Conservation (phyloP, 2,797 vertebrate genomes). For the Enteromius trimaculatus region DNA sequence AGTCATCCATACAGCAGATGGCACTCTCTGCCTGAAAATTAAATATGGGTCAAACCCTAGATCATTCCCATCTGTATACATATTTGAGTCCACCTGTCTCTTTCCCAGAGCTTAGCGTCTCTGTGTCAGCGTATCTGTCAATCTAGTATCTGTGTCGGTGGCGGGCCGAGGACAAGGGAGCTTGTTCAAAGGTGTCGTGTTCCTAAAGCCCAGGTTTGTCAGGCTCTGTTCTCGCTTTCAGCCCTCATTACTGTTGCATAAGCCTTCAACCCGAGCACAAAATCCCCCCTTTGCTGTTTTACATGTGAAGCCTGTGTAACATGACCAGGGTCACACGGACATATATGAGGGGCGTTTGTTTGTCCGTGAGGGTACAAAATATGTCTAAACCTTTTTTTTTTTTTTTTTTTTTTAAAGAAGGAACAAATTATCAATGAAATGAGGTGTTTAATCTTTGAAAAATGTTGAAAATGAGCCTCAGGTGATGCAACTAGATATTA, state of each 20-base stretch:
- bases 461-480: not conserved
- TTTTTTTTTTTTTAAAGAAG: no score
- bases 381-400: no score
- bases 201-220: constrained; percentile 19
- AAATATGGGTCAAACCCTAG: not conserved
- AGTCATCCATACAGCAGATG: not conserved
- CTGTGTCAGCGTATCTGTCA: not conserved
- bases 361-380: no score
- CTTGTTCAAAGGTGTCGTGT: constrained; percentile 38
- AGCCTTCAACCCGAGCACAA: constrained; percentile 19
- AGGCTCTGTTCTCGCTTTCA: constrained; percentile 35
- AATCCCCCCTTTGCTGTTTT: not conserved
- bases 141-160: constrained; percentile 11
- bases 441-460: not conserved
- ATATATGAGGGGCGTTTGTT: no score
- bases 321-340: constrained; percentile 15
- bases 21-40: not conserved
- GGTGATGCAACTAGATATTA: constrained; percentile 1
- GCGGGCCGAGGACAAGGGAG: constrained; percentile 7
- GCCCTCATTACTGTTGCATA: constrained; percentile 46
- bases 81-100: not conserved
- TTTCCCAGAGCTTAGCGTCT: constrained; percentile 19
- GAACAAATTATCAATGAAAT: not conserved
- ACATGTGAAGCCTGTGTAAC: constrained; percentile 15
- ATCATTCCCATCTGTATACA: not conserved